Conservation (phyloP, 2,888 invertebrate species). For the Drosophila antonietae region DNA sequence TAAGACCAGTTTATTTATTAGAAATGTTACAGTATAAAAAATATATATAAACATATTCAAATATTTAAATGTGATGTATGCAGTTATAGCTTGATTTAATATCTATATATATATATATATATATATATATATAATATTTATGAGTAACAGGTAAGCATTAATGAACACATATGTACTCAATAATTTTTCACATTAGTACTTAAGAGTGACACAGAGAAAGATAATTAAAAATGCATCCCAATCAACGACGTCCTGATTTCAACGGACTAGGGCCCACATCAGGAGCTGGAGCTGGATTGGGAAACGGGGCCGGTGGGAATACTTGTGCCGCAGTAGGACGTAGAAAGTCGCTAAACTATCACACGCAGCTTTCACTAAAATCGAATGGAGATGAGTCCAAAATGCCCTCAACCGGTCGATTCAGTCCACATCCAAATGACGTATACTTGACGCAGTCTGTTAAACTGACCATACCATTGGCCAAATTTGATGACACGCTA, state of each 20-base stretch:
- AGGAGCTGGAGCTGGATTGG: not conserved
- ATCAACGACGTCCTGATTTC: slow-evolving; percentile 27
- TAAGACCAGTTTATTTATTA: slow-evolving; percentile 26
- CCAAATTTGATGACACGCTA: slow-evolving; percentile 79
- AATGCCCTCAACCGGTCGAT: slow-evolving; percentile 67
- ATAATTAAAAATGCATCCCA: slow-evolving; percentile 20
- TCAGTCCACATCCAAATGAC: slow-evolving; percentile 74
- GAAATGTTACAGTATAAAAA: not conserved
- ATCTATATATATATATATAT: not conserved
- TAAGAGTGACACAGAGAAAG: not conserved
- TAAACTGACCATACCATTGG: slow-evolving; percentile 61
- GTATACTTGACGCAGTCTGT: slow-evolving; percentile 56
- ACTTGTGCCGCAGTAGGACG: slow-evolving; percentile 38
- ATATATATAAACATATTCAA: not conserved
- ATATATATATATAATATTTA: not conserved
- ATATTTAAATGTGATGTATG: not conserved
- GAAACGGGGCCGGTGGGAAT: not conserved
- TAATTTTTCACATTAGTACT: not conserved
- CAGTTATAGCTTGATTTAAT: not conserved
- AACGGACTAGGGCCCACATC: not conserved
- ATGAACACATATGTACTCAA: not conserved
- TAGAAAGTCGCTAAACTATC: slow-evolving; percentile 80
- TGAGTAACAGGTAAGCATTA: not conserved
- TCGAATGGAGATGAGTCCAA: slow-evolving; percentile 47
- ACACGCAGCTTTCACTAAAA: slow-evolving; percentile 69